Evolutionary conservation across 2,888 invertebrate genomes (phyloP).

Genomic region (Pristionchus fissidentatus): DNA sequence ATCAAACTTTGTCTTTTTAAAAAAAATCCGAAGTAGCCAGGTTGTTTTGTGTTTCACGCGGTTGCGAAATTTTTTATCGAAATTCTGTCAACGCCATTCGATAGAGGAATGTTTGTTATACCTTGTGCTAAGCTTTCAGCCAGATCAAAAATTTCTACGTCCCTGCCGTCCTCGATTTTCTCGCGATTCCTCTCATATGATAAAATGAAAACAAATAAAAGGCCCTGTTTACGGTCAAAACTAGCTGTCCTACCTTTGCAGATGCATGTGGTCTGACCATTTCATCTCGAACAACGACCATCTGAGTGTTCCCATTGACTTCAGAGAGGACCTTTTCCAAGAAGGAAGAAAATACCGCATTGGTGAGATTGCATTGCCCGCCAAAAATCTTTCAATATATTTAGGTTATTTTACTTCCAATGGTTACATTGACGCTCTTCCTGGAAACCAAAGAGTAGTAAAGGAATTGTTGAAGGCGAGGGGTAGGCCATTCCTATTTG

Average conservation of each 20-base stretch:
- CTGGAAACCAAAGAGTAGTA: constrained; percentile 6
- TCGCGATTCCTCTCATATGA: too few species aligned
- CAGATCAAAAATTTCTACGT: too few species aligned
- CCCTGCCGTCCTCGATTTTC: too few species aligned
- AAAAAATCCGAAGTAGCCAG: too few species aligned
- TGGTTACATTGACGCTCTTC: constrained; percentile 7
- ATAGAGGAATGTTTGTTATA: too few species aligned
- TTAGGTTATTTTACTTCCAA: background rate
- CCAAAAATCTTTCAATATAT: background rate
- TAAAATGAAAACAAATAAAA: too few species aligned
- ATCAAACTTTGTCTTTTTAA: too few species aligned
- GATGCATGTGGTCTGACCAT: constrained; percentile 45
- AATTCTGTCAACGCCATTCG: too few species aligned
- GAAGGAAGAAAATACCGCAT: background rate
- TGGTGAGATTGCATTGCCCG: background rate
- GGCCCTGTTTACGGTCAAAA: background rate
- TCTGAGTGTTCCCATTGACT: constrained; percentile 50
- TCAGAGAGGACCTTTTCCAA: constrained; percentile 46
- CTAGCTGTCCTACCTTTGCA: background rate
- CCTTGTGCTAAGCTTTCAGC: too few species aligned
- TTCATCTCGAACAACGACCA: constrained; percentile 49
- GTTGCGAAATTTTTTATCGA: too few species aligned
- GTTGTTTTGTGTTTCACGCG: too few species aligned
- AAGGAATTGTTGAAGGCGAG: background rate
- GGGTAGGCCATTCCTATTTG: background rate